These are phyloP conservation scores for Fistularia commersonii DNA, from an alignment of 2,797 vertebrate species.

Conservation along the genomic window DNA sequence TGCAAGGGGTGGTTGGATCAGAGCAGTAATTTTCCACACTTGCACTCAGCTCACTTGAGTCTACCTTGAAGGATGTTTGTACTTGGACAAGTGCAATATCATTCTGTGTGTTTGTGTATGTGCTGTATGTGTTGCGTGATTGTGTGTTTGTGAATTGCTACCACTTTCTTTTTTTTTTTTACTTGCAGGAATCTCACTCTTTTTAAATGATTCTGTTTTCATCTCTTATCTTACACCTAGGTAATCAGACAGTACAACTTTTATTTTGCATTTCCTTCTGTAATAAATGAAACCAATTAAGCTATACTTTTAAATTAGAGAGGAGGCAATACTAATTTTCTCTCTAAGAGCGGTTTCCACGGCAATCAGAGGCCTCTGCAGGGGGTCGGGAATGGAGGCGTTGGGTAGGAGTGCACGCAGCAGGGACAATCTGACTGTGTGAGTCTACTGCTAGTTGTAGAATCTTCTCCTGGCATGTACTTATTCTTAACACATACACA, in stretches of 20 bases:
- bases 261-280: constrained; percentile 65
- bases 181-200: too few relatives aligned
- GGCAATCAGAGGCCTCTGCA: constrained; percentile 74
- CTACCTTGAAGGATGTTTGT: constrained; percentile 51
- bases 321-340: constrained; percentile 77
- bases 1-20: constrained; percentile 60
- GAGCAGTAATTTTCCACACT: constrained; percentile 78
- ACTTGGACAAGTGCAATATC: constrained; percentile 22
- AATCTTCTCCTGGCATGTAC: constrained; percentile 55
- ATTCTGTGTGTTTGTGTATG: constrained; percentile 10
- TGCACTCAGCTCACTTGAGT: constrained; percentile 46
- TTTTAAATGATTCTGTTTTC: too few relatives aligned
- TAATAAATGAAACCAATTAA: constrained; percentile 78
- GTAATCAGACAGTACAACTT: constrained; percentile 54
- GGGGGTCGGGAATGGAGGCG: constrained; percentile 70
- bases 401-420: constrained; percentile 69
- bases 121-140: constrained; percentile 5
- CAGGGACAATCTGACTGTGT: constrained; percentile 67
- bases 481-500: constrained; percentile 27
- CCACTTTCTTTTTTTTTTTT: constrained; percentile 11
- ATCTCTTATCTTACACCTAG: constrained; percentile 43
- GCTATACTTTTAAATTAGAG: constrained; percentile 71
- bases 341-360: constrained; percentile 78
- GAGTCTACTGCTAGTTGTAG: constrained; percentile 55
- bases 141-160: constrained; percentile 5